These are phyloP conservation scores for Dendrolimus kikuchii DNA, from an alignment of 1,140 invertebrate genomes.

Conservation along the genomic window DNA sequence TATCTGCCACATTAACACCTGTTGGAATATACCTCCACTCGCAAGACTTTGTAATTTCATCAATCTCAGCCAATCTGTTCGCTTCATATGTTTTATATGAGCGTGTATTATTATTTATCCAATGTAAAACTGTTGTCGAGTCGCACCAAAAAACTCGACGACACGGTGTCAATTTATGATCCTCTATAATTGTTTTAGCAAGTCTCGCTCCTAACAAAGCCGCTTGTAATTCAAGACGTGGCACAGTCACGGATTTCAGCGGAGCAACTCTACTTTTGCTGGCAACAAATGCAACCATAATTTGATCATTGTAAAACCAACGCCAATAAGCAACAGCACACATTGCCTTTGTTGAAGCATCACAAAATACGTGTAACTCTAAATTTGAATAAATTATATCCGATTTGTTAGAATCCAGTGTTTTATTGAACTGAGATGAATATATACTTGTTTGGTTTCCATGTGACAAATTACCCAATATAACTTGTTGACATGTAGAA, in stretches of 20 bases:
- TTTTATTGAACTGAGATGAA: background rate
- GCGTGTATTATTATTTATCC: too few relatives aligned
- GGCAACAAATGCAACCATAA: conserved; percentile 10
- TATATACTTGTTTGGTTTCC: background rate
- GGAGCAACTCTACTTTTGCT: conserved; percentile 37
- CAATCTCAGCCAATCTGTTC: too few relatives aligned
- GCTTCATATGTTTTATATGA: too few relatives aligned
- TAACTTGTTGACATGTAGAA: background rate
- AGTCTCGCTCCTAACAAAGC: conserved; percentile 34
- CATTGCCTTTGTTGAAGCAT: conserved; percentile 11
- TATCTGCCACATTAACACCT: too few relatives aligned
- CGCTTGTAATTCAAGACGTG: conserved; percentile 36
- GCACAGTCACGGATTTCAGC: conserved; percentile 28
- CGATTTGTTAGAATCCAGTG: background rate
- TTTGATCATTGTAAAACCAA: conserved; percentile 3
- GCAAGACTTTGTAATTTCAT: too few relatives aligned
- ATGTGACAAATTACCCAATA: background rate
- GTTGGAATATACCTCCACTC: too few relatives aligned
- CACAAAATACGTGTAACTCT: conserved; percentile 12
- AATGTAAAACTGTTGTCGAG: too few relatives aligned
- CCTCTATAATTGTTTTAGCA: conserved; percentile 23
- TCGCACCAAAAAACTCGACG: too few relatives aligned
- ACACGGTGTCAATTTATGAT: too few relatives aligned
- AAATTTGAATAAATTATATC: conserved; percentile 5
- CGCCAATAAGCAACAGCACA: too few relatives aligned